Evolutionary conservation across 2,797 vertebrate species (phyloP).

Genomic region (Falco berigora): DNA sequence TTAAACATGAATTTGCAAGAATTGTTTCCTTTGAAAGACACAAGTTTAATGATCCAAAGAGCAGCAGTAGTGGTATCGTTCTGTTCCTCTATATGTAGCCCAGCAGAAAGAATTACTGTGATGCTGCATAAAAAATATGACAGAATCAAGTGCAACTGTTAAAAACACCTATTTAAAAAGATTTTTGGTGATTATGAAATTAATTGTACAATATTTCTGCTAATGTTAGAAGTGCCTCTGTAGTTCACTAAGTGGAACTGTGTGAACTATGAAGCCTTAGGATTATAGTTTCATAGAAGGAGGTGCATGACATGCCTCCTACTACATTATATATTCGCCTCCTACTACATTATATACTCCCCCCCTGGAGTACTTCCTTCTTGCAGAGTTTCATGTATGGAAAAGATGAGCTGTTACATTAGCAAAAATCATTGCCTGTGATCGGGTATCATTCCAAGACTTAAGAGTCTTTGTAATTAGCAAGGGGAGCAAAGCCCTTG

Average conservation of each 20-base stretch:
- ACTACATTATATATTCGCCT: conserved; percentile 1
- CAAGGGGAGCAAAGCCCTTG: background rate
- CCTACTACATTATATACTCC: background rate
- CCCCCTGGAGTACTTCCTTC: background rate
- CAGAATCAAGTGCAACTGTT: background rate
- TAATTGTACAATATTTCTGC: background rate
- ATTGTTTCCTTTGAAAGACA: background rate
- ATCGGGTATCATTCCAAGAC: background rate
- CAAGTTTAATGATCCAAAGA: conserved; percentile 8
- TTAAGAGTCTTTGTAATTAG: background rate
- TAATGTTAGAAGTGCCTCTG: background rate
- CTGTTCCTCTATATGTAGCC: background rate
- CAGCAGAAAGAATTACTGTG: background rate
- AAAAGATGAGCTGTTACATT: conserved; percentile 26
- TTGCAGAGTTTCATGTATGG: conserved; percentile 10
- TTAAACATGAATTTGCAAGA: background rate
- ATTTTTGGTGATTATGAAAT: conserved; percentile 1
- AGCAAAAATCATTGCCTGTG: conserved; percentile 12
- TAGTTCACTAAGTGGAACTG: background rate
- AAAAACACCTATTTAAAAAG: conserved; percentile 4
- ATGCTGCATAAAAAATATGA: background rate
- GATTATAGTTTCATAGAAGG: conserved; percentile 33
- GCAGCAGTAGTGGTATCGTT: background rate
- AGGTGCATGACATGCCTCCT: background rate
- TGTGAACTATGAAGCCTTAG: conserved; percentile 7